These are phyloP conservation scores for Dicyrtomina minuta DNA, from an alignment of 2,888 invertebrate genomes.

Conservation along the genomic window DNA sequence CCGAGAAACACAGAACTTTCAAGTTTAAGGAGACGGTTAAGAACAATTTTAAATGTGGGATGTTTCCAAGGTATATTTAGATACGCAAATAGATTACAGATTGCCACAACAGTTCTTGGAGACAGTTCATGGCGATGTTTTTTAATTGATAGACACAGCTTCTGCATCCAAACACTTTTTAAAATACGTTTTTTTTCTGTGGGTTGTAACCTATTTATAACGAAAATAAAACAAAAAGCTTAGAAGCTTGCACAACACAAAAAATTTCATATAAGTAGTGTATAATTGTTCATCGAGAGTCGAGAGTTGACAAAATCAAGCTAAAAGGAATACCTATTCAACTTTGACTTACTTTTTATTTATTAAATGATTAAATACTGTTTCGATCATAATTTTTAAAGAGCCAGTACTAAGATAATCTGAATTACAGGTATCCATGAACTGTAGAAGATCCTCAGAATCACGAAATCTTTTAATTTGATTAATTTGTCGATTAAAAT, in stretches of 20 bases:
- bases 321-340: too few species aligned
- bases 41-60: constrained; percentile 64
- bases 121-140: constrained; percentile 62
- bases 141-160: constrained; percentile 64
- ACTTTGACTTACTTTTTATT: too few species aligned
- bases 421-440: neutral
- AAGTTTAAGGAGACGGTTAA: constrained; percentile 65
- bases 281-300: too few species aligned
- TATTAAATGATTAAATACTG: too few species aligned
- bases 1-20: constrained; percentile 66
- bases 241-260: too few species aligned
- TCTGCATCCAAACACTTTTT: constrained; percentile 62
- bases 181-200: constrained; percentile 59
- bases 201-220: too few species aligned
- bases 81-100: constrained; percentile 63
- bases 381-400: too few species aligned
- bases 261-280: too few species aligned
- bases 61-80: constrained; percentile 64
- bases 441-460: neutral
- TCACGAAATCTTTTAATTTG: neutral
- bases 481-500: neutral
- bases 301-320: too few species aligned
- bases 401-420: neutral
- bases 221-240: too few species aligned
- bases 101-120: constrained; percentile 62